Percentiles rank a stretch among this genome's conserved stretches.
phyloP scores from a whole-genome alignment of 2,888 invertebrate genomes.

The Andrena marginata region DNA sequence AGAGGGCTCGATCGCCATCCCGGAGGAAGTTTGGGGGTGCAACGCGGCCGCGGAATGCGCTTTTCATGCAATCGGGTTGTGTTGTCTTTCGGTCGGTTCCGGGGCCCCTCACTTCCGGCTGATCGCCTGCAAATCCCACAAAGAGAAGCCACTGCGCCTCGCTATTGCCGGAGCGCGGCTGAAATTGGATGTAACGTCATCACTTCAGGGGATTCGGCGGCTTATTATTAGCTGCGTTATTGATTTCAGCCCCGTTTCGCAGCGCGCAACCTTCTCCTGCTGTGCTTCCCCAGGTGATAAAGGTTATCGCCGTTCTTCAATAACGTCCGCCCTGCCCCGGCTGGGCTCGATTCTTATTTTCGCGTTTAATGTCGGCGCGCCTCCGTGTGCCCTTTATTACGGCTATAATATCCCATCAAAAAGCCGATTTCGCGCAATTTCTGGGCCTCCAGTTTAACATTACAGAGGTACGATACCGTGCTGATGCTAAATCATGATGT shows the following conservation, averaged over 20 bases:
- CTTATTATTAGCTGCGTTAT: conserved; percentile 72
- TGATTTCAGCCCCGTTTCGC: conserved; percentile 56
- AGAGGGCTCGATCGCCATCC: conserved; percentile 11
- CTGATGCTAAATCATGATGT: neutral
- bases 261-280: conserved; percentile 37
- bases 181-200: conserved; percentile 73
- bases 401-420: neutral
- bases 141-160: conserved; percentile 66
- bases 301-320: conserved; percentile 59
- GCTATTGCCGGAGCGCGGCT: conserved; percentile 34
- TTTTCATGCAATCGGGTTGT: conserved; percentile 9
- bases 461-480: neutral
- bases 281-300: conserved; percentile 13
- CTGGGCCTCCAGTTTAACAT: neutral
- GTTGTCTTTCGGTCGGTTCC: conserved; percentile 22
- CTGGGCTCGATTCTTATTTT: conserved; percentile 28
- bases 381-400: conserved; percentile 14
- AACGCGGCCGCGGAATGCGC: conserved; percentile 5
- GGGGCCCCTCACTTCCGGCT: conserved; percentile 39
- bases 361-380: conserved; percentile 35
- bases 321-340: conserved; percentile 8
- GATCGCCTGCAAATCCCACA: conserved; percentile 67
- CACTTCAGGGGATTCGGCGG: conserved; percentile 72
- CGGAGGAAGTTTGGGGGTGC: conserved; percentile 1
- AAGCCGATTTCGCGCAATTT: conserved; percentile 16